phyloP scores from a whole-genome alignment of 2,113 vertebrate genomes.

The Okapia johnstoni region DNA sequence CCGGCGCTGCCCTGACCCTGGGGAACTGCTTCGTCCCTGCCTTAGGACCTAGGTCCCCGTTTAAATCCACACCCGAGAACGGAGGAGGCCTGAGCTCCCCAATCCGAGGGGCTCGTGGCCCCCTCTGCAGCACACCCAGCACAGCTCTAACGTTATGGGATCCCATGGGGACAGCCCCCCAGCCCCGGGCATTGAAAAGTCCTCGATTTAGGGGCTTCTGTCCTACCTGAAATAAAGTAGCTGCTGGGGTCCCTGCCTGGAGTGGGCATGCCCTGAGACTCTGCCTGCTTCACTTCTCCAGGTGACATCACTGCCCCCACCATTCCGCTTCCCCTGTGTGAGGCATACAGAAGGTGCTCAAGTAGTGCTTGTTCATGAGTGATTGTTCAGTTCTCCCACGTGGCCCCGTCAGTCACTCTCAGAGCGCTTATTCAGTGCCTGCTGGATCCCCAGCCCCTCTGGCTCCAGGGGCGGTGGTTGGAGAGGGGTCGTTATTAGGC shows the following conservation, averaged over 20 bases:
- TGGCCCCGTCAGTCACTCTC: accelerated
- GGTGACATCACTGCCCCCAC: neutral
- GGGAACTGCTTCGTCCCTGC: neutral
- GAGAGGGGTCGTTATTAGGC: neutral
- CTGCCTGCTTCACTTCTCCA: neutral
- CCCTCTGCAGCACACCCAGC: accelerated
- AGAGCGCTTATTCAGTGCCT: accelerated
- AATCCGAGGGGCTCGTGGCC: neutral
- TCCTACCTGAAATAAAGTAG: neutral
- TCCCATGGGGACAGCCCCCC: neutral
- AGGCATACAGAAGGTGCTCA: neutral
- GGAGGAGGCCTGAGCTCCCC: neutral
- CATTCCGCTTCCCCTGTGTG: neutral
- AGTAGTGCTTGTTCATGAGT: neutral
- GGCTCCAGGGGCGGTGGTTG: accelerated
- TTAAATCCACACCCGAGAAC: accelerated
- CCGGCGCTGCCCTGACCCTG: accelerated
- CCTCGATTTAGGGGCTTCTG: neutral
- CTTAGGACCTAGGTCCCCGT: accelerated
- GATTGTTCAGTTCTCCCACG: neutral
- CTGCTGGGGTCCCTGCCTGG: neutral
- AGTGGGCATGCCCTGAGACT: neutral
- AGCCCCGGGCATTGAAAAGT: neutral
- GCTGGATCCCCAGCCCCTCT: accelerated
- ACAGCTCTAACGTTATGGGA: neutral